phyloP scores from a whole-genome alignment of 2,113 vertebrate genomes.

The Hippocampus abdominalis region DNA sequence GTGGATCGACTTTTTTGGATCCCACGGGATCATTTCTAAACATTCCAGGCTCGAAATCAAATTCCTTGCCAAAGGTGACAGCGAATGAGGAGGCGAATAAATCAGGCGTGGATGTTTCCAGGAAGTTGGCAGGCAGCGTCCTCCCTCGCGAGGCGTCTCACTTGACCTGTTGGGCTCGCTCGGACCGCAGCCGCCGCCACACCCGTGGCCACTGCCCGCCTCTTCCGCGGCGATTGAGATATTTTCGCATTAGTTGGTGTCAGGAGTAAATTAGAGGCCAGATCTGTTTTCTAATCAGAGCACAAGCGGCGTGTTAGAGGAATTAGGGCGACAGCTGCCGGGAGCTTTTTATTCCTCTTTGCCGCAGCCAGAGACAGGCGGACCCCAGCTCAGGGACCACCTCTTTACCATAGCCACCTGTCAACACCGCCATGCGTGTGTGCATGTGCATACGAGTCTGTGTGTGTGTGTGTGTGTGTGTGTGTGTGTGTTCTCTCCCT shows the following conservation, averaged over 20 bases:
- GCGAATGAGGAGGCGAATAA: not conserved
- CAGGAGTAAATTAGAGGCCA: slow-evolving; percentile 92
- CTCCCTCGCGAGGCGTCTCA: not conserved
- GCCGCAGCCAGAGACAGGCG: slow-evolving; percentile 73
- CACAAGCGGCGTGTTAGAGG: slow-evolving; percentile 93
- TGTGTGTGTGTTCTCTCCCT: slow-evolving; percentile 12
- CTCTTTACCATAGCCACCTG: slow-evolving; percentile 72
- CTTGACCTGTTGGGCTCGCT: not conserved
- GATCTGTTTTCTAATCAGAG: slow-evolving; percentile 97
- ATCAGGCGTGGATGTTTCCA: slow-evolving; percentile 1
- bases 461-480: slow-evolving; percentile 9
- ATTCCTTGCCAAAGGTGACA: not conserved
- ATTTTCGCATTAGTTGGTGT: slow-evolving; percentile 88
- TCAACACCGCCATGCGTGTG: slow-evolving; percentile 49
- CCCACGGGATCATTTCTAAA: not conserved
- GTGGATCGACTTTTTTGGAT: not conserved
- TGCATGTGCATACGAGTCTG: not conserved
- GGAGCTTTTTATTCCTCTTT: slow-evolving; percentile 70
- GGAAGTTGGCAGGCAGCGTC: slow-evolving; percentile 4
- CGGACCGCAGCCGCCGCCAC: not conserved
- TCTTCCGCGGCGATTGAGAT: slow-evolving; percentile 79
- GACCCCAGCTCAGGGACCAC: slow-evolving; percentile 71
- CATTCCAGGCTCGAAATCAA: not conserved
- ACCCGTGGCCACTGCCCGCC: slow-evolving; percentile 27
- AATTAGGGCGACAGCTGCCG: slow-evolving; percentile 97